Conservation (phyloP, 2,888 invertebrate species). For the Opisthograptis luteolata region DNA sequence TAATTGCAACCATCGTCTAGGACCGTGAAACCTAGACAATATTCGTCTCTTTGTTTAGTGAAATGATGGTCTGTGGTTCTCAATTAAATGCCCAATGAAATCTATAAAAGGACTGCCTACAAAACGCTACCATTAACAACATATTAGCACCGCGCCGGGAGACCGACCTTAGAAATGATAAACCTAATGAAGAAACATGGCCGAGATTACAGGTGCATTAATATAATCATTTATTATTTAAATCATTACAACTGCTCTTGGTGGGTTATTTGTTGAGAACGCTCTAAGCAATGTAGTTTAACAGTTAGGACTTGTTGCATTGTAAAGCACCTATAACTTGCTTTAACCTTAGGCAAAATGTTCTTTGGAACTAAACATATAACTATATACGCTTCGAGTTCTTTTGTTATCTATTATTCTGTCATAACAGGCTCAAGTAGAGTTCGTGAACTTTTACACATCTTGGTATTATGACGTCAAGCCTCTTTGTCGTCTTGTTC, state of each 20-base stretch:
- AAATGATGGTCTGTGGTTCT: too few species aligned
- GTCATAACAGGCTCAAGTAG: too few species aligned
- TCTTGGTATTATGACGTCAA: too few species aligned
- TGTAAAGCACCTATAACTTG: not conserved
- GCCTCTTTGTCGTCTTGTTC: too few species aligned
- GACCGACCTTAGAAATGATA: slow-evolving; percentile 66
- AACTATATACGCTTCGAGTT: too few species aligned
- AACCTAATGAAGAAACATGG: slow-evolving; percentile 70
- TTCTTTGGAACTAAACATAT: too few species aligned
- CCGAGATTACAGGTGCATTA: slow-evolving; percentile 51
- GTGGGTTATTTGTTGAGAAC: slow-evolving; percentile 35
- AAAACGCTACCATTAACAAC: slow-evolving; percentile 63
- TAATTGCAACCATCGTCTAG: too few species aligned
- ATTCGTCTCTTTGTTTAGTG: too few species aligned
- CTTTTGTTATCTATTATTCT: too few species aligned
- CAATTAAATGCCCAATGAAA: not conserved
- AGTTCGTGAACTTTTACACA: too few species aligned
- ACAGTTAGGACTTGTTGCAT: slow-evolving; percentile 34
- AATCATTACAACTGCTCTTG: slow-evolving; percentile 46
- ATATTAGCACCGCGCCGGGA: slow-evolving; percentile 66
- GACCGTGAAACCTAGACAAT: too few species aligned
- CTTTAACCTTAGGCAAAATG: too few species aligned
- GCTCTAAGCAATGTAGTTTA: slow-evolving; percentile 31
- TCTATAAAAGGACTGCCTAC: slow-evolving; percentile 37
- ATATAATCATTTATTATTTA: slow-evolving; percentile 65